Evolutionary conservation across 2,113 vertebrate species (phyloP).

Genomic region (Rhinolophus ferrumequinum): DNA sequence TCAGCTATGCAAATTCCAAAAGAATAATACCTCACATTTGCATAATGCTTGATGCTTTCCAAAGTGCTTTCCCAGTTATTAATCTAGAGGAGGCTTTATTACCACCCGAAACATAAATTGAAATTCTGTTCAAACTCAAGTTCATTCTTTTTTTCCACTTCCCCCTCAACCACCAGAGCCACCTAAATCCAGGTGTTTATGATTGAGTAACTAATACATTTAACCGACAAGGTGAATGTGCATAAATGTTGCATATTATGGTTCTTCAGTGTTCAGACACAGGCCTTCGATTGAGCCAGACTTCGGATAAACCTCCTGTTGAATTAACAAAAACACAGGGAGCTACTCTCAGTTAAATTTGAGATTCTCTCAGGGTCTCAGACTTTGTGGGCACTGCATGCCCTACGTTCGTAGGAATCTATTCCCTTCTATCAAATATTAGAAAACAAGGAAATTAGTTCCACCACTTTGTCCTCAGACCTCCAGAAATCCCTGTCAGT

Average conservation of each 20-base stretch:
- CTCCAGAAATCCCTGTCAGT: neutral
- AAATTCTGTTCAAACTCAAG: conserved; percentile 60
- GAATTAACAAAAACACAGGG: neutral
- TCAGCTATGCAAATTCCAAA: conserved; percentile 74
- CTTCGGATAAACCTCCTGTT: neutral
- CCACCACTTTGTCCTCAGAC: conserved; percentile 27
- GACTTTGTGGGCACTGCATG: neutral
- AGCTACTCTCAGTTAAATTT: neutral
- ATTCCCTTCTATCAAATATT: neutral
- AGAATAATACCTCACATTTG: conserved; percentile 76
- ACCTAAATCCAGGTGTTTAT: conserved; percentile 48
- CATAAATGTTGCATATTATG: neutral
- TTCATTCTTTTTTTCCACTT: conserved; percentile 54
- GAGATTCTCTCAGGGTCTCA: neutral
- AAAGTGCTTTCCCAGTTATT: conserved; percentile 67
- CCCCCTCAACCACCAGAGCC: conserved; percentile 29
- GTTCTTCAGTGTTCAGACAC: neutral
- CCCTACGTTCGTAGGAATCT: fast-evolving
- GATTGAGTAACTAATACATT: neutral
- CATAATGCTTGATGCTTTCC: conserved; percentile 76
- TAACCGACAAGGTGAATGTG: neutral
- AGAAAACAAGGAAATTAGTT: neutral
- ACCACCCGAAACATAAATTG: conserved; percentile 59
- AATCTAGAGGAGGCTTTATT: conserved; percentile 69
- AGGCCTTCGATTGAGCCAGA: neutral